Evolutionary conservation across 2,113 vertebrate genomes (phyloP).

Genomic region (Dipodomys spectabilis): DNA sequence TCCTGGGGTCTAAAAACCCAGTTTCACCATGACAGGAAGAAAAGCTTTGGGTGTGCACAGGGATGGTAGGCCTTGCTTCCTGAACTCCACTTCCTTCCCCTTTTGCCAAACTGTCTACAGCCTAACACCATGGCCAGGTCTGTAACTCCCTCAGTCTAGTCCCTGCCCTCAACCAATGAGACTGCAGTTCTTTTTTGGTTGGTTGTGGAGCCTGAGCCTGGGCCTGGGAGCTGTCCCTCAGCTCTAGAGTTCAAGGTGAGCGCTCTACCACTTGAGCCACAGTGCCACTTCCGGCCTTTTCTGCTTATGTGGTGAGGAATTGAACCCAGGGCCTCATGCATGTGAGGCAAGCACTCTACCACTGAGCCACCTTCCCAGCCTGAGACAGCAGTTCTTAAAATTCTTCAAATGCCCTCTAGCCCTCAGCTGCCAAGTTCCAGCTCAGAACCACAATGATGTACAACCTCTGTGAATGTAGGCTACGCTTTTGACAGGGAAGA

Average conservation of each 20-base stretch:
- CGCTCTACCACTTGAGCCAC: no score
- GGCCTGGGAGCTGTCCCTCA: no score
- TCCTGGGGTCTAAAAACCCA: no score
- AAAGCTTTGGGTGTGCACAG: neutral
- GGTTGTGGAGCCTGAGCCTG: neutral
- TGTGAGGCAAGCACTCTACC: no score
- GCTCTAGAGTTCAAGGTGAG: no score
- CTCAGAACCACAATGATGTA: no score
- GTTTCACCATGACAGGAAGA: neutral
- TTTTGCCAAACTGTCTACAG: rapidly evolving
- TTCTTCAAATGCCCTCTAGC: neutral
- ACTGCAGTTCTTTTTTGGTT: neutral
- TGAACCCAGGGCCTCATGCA: no score
- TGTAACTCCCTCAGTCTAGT: neutral
- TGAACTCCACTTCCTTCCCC: neutral
- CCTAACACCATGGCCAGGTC: neutral
- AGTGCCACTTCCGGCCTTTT: no score
- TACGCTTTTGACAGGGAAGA: no score
- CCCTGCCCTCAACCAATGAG: neutral
- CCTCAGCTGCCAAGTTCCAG: neutral
- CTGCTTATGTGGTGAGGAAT: no score
- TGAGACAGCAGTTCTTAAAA: neutral
- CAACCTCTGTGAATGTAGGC: no score
- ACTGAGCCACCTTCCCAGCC: no score
- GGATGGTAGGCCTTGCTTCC: neutral